Percentiles rank a stretch among this genome's conserved stretches.
These are phyloP conservation scores for Neotoxoptera formosana DNA, from an alignment of 1,140 invertebrate species.

Conservation along the genomic window DNA sequence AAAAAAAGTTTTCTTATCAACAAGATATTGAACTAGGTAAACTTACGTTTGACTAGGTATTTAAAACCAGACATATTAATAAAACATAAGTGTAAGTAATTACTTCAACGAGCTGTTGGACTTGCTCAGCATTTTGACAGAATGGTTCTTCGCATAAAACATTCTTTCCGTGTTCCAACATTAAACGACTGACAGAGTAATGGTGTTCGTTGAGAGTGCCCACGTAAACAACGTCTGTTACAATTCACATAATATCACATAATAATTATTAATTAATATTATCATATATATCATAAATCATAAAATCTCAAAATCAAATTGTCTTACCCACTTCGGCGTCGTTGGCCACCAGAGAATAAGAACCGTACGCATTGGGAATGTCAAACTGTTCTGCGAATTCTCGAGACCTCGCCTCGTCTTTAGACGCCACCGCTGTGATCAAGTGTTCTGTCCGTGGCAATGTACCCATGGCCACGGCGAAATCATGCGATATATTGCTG, in stretches of 20 bases:
- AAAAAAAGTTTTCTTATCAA: neutral
- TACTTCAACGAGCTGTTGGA: conserved; percentile 68
- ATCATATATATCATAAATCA: neutral
- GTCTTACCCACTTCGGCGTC: conserved; percentile 23
- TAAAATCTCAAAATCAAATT: neutral
- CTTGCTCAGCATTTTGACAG: conserved; percentile 75
- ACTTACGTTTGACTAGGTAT: neutral
- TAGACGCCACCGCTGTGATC: neutral
- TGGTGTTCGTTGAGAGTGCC: conserved; percentile 77
- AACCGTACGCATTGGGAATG: conserved; percentile 32
- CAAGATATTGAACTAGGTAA: neutral
- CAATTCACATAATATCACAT: conserved; percentile 52
- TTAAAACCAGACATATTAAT: neutral
- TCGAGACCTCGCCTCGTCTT: neutral
- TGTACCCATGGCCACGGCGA: neutral
- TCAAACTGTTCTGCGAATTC: conserved; percentile 34
- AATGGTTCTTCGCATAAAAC: conserved; percentile 87
- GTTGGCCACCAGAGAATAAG: conserved; percentile 7
- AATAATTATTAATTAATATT: neutral
- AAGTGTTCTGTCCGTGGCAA: conserved; percentile 28
- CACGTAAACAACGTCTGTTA: conserved; percentile 81
- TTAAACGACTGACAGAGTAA: conserved; percentile 71
- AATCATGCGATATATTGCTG: conserved; percentile 42
- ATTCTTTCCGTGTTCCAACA: conserved; percentile 80
- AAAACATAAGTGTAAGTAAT: neutral